These are phyloP conservation scores for Adineta ricciae DNA, from an alignment of 2,888 invertebrate genomes.

Conservation along the genomic window DNA sequence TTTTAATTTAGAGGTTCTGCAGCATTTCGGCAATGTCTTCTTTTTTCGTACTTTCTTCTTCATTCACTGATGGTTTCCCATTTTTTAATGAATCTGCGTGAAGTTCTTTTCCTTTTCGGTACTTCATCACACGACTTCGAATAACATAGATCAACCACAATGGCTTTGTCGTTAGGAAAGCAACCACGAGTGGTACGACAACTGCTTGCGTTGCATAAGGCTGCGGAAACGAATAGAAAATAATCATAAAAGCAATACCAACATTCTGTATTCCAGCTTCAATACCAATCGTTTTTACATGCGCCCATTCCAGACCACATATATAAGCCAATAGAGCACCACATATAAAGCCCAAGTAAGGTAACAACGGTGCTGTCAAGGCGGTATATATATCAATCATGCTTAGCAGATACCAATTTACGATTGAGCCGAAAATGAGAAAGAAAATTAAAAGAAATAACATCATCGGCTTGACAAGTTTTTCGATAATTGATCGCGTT, in stretches of 20 bases:
- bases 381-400: slow-evolving; percentile 8
- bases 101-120: background rate
- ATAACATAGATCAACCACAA: background rate
- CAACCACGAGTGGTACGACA: background rate
- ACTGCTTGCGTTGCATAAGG: background rate
- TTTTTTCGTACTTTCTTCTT: background rate
- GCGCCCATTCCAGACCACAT: slow-evolving; percentile 11
- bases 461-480: slow-evolving; percentile 28
- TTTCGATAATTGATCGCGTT: background rate
- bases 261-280: slow-evolving; percentile 34
- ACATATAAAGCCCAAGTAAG: slow-evolving; percentile 29
- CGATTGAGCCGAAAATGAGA: slow-evolving; percentile 18
- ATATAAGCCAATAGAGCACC: slow-evolving; percentile 22
- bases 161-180: slow-evolving; percentile 8
- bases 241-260: slow-evolving; percentile 33
- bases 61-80: background rate
- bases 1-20: background rate
- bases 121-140: background rate
- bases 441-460: slow-evolving; percentile 30
- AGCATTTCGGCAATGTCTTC: background rate
- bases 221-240: background rate
- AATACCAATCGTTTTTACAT: slow-evolving; percentile 33
- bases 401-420: slow-evolving; percentile 27
- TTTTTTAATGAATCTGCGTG: background rate
- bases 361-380: slow-evolving; percentile 32